Percentiles rank a stretch among this genome's conserved stretches.
These are phyloP conservation scores for Gymnocephalus cernua DNA, from an alignment of 2,113 vertebrate genomes.

Conservation along the genomic window DNA sequence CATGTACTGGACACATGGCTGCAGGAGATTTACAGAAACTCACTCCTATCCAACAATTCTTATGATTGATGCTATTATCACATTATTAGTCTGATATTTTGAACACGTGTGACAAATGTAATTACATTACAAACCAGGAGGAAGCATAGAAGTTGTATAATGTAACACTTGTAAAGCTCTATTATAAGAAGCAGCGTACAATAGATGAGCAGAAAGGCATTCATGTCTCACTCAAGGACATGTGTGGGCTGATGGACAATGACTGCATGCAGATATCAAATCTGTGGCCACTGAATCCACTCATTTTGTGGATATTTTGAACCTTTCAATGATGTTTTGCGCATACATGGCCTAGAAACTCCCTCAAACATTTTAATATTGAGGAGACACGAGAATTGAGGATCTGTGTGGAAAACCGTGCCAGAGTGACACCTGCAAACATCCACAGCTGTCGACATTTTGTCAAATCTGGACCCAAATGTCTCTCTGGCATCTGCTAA, in stretches of 20 bases:
- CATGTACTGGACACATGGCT: not conserved
- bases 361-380: not conserved
- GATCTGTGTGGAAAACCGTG: not conserved
- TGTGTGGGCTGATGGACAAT: constrained; percentile 3
- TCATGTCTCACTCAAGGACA: constrained; percentile 34
- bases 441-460: not conserved
- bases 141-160: too few species aligned
- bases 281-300: not conserved
- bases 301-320: not conserved
- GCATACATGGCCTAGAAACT: not conserved
- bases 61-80: not conserved
- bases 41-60: not conserved
- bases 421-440: not conserved
- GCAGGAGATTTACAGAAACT: not conserved
- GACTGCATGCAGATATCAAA: constrained; percentile 25
- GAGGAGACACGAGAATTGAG: constrained; percentile 4
- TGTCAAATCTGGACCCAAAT: constrained; percentile 13
- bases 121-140: too few species aligned
- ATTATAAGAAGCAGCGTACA: constrained; percentile 16
- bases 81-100: not conserved
- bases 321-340: not conserved
- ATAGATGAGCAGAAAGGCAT: constrained; percentile 5
- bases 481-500: constrained; percentile 26
- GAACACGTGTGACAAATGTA: not conserved
- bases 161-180: not conserved